Evolutionary conservation across 1,140 invertebrate species (phyloP).

Genomic region (Diachasma alloeum): DNA sequence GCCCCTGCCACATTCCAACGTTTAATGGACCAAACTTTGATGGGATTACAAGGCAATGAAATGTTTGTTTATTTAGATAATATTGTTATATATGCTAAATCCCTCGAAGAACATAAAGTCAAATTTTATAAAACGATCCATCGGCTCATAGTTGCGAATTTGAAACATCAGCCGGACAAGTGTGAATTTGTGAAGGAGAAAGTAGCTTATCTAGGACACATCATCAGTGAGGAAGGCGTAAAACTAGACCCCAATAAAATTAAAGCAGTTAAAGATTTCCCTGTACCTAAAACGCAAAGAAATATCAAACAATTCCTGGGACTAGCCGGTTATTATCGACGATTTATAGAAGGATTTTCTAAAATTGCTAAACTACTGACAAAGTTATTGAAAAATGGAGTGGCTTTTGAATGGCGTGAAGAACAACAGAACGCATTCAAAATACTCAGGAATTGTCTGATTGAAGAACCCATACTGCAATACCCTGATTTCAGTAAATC

Average conservation of each 20-base stretch:
- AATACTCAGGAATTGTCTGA: background rate
- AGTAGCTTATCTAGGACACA: background rate
- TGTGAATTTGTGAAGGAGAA: background rate
- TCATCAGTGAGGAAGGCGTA: background rate
- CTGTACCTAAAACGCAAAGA: background rate
- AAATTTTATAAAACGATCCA: background rate
- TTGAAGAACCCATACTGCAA: background rate
- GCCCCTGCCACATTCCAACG: background rate
- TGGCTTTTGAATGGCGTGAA: background rate
- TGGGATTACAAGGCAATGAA: background rate
- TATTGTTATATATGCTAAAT: background rate
- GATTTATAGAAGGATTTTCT: constrained; percentile 3
- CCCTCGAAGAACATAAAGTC: background rate
- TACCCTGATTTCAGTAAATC: background rate
- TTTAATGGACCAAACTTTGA: background rate
- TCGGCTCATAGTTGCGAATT: background rate
- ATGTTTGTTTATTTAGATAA: background rate
- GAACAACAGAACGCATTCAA: background rate
- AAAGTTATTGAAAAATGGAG: background rate
- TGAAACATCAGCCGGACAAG: background rate
- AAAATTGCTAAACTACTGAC: background rate
- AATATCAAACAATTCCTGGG: constrained; percentile 12
- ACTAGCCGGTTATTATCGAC: background rate
- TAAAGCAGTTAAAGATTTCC: background rate
- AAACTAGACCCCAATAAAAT: background rate